Evolutionary conservation across 2,888 invertebrate species (phyloP).

Genomic region (Drosophila affinis): DNA sequence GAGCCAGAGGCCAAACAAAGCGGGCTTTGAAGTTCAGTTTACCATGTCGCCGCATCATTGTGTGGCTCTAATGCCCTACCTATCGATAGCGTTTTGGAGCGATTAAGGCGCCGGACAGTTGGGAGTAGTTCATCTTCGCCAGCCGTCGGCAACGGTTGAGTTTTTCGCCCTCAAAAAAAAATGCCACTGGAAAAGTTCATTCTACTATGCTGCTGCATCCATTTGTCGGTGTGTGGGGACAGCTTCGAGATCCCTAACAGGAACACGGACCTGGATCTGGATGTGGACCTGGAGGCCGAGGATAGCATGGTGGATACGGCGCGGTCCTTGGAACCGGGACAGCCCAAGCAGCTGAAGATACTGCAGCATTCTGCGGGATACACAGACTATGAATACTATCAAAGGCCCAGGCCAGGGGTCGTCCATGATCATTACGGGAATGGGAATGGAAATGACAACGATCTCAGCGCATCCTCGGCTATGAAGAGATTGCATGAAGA

Average conservation of each 20-base stretch:
- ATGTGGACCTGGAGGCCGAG: conserved; percentile 51
- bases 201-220: conserved; percentile 4
- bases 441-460: conserved; percentile 46
- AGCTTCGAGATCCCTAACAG: conserved; percentile 6
- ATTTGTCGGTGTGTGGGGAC: not conserved
- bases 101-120: conserved; percentile 7
- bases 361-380: conserved; percentile 78
- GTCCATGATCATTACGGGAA: conserved; percentile 69
- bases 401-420: conserved; percentile 81
- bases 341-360: conserved; percentile 55
- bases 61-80: conserved; percentile 34
- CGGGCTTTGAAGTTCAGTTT: conserved; percentile 65
- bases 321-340: conserved; percentile 51
- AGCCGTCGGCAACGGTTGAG: conserved; percentile 43
- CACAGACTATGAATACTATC: conserved; percentile 85
- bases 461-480: conserved; percentile 34
- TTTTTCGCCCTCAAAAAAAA: conserved; percentile 5
- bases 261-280: conserved; percentile 25
- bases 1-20: conserved; percentile 44
- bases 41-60: conserved; percentile 71
- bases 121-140: conserved; percentile 43
- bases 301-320: conserved; percentile 60
- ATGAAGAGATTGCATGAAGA: conserved; percentile 17
- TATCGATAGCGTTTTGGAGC: conserved; percentile 34
- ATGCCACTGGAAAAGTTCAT: conserved; percentile 10